A percentile compares a stretch with the other conserved stretches of the same genome.
phyloP scores from a whole-genome alignment of 2,113 vertebrate species.

The Salvelinus alpinus region DNA sequence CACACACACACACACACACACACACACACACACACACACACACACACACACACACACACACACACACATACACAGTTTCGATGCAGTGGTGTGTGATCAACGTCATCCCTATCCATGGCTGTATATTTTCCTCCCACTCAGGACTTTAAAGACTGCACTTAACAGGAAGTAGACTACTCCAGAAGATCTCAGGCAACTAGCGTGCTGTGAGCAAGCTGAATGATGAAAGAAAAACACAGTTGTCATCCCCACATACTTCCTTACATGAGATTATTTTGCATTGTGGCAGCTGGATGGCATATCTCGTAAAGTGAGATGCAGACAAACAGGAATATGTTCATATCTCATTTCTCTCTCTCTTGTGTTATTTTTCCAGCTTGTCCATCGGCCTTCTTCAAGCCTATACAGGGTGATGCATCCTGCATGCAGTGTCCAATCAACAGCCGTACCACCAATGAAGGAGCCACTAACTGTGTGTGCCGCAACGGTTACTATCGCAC shows the following conservation, averaged over 20 bases:
- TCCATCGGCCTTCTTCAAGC: constrained; percentile 87
- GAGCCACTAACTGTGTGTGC: constrained; percentile 93
- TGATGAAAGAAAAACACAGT: constrained; percentile 60
- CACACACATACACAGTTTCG: constrained; percentile 23
- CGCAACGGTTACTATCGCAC: constrained; percentile 91
- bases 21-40: not conserved
- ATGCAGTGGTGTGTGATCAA: constrained; percentile 18
- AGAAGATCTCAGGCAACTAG: constrained; percentile 42
- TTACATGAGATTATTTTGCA: constrained; percentile 35
- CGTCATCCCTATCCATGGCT: constrained; percentile 15
- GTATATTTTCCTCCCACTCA: constrained; percentile 36
- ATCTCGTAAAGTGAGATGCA: not conserved
- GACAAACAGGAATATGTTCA: not conserved
- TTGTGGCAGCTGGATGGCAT: constrained; percentile 8
- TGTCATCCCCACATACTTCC: constrained; percentile 29
- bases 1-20: not conserved
- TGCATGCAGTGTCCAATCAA: constrained; percentile 94
- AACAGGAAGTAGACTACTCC: constrained; percentile 47
- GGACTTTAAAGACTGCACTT: constrained; percentile 50
- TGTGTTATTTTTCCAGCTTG: constrained; percentile 74
- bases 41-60: not conserved
- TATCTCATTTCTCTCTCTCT: not conserved
- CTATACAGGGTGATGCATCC: constrained; percentile 88
- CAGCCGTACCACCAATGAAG: constrained; percentile 92
- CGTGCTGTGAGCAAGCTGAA: constrained; percentile 39